Evolutionary conservation across 2,797 vertebrate genomes (phyloP).

Genomic region (Falco columbarius): DNA sequence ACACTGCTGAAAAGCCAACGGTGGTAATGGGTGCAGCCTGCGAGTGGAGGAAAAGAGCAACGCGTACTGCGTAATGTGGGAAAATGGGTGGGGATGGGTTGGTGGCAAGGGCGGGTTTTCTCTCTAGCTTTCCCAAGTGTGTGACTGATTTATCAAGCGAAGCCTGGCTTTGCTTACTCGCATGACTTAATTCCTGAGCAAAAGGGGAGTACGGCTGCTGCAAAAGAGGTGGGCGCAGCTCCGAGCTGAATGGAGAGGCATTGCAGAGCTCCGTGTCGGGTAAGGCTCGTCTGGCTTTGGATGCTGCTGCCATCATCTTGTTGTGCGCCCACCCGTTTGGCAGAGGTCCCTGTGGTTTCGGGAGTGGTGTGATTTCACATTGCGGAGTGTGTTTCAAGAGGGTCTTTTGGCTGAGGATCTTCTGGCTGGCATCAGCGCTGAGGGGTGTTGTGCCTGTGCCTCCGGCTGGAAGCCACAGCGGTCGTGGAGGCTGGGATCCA

Average conservation of each 20-base stretch:
- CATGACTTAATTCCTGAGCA: not conserved
- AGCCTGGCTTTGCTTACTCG: not conserved
- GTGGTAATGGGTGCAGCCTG: not conserved
- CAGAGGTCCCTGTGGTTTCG: not conserved
- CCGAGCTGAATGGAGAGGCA: too few relatives aligned
- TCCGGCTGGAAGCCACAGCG: not conserved
- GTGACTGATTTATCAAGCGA: not conserved
- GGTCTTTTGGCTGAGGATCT: not conserved
- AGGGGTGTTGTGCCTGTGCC: not conserved
- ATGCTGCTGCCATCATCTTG: rapidly evolving
- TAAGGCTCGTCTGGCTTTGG: not conserved
- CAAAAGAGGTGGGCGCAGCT: not conserved
- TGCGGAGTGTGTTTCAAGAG: not conserved
- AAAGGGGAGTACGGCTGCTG: not conserved
- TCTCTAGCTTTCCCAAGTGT: too few relatives aligned
- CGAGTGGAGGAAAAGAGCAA: not conserved
- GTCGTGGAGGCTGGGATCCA: not conserved
- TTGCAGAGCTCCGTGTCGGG: not conserved
- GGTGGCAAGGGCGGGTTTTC: not conserved
- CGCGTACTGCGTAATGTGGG: not conserved
- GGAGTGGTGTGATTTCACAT: not conserved
- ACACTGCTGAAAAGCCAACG: not conserved
- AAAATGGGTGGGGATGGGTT: not conserved
- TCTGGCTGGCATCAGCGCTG: not conserved
- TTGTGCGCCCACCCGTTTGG: not conserved